Evolutionary conservation across 2,113 vertebrate species (phyloP).

Genomic region (Alligator mississippiensis): DNA sequence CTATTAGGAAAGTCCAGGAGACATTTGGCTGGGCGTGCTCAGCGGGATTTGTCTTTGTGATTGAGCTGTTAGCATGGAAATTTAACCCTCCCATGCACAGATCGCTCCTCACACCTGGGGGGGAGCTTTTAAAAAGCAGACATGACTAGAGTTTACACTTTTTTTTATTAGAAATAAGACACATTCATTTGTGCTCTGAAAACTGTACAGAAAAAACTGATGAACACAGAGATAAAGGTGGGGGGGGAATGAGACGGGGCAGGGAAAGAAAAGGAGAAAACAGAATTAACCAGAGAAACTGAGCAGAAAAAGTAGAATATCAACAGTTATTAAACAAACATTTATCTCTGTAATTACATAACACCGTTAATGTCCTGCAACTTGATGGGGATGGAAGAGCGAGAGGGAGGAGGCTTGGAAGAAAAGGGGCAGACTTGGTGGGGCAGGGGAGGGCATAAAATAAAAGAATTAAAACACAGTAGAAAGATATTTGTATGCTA

Average conservation of each 20-base stretch:
- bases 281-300: slow-evolving; percentile 48
- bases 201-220: slow-evolving; percentile 89
- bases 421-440: not conserved
- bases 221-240: slow-evolving; percentile 31
- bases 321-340: slow-evolving; percentile 89
- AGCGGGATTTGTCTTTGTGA: not conserved
- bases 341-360: slow-evolving; percentile 87
- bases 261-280: slow-evolving; percentile 56
- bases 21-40: not conserved
- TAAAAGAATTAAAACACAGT: slow-evolving; percentile 87
- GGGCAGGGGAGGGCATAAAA: not conserved
- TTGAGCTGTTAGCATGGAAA: not conserved
- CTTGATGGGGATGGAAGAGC: slow-evolving; percentile 58
- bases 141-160: slow-evolving; percentile 65
- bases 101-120: not conserved
- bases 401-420: not conserved
- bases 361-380: slow-evolving; percentile 84
- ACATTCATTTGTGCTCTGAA: slow-evolving; percentile 98
- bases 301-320: slow-evolving; percentile 71
- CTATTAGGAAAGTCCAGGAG: not conserved
- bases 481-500: slow-evolving; percentile 92
- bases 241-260: slow-evolving; percentile 27
- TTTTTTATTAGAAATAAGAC: slow-evolving; percentile 97
- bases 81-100: not conserved
- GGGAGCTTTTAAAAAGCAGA: slow-evolving; percentile 45